These are phyloP conservation scores for Caenorhabditis inopinata DNA, from an alignment of 1,140 invertebrate species.

Conservation along the genomic window DNA sequence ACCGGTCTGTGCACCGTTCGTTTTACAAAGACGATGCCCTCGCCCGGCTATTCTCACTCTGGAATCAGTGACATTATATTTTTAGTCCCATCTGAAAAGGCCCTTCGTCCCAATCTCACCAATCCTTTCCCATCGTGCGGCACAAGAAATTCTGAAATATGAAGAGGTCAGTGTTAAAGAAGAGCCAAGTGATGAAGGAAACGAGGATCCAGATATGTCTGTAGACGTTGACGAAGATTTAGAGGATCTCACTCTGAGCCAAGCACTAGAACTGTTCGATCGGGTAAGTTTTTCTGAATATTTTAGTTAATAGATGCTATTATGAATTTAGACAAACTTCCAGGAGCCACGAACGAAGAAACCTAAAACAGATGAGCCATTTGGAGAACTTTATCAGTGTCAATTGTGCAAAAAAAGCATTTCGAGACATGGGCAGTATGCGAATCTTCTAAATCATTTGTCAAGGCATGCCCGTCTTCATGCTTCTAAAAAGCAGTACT, in stretches of 20 bases:
- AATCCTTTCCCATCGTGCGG: slow-evolving; percentile 5
- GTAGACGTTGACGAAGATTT: slow-evolving; percentile 2
- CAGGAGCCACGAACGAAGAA: slow-evolving; percentile 3
- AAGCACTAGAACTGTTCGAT: slow-evolving; percentile 16
- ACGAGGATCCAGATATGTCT: slow-evolving; percentile 11
- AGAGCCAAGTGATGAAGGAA: slow-evolving; percentile 2
- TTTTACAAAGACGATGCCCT: too few species aligned
- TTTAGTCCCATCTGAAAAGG: background rate
- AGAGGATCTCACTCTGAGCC: slow-evolving; percentile 2
- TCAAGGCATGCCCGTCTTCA: background rate
- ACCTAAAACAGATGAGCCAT: background rate
- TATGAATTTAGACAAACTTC: background rate
- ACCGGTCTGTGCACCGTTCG: too few species aligned
- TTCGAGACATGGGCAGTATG: slow-evolving; percentile 3
- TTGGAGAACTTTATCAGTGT: slow-evolving; percentile 22
- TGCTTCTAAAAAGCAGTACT: slow-evolving; percentile 13
- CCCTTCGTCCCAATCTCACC: background rate
- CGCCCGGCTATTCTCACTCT: too few species aligned
- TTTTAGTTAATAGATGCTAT: background rate
- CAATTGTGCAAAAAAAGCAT: slow-evolving; percentile 15
- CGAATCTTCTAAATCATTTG: slow-evolving; percentile 24
- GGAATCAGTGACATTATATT: background rate
- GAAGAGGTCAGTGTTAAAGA: slow-evolving; percentile 15
- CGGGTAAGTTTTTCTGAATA: background rate
- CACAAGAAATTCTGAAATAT: background rate